Conservation (phyloP, 2,888 invertebrate species). For the Girardia tigrina region DNA sequence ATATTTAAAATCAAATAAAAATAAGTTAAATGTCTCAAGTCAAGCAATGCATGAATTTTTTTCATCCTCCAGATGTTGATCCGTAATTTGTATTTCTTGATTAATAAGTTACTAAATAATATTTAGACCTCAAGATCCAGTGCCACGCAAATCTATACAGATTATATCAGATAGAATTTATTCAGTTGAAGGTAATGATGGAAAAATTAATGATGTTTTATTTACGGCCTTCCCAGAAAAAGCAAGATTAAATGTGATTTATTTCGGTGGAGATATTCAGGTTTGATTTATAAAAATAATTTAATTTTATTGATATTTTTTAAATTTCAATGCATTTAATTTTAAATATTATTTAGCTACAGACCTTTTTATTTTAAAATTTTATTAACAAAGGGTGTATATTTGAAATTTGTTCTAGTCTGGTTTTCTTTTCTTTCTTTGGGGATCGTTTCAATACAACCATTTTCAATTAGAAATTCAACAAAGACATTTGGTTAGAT, state of each 20-base stretch:
- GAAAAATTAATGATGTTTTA: neutral
- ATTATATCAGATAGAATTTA: conserved; percentile 5
- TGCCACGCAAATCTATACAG: conserved; percentile 7
- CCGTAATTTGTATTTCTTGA: neutral
- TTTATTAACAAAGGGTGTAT: too few species aligned
- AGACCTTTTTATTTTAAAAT: too few species aligned
- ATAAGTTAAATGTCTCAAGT: neutral
- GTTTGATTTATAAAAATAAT: neutral
- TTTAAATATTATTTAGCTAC: too few species aligned
- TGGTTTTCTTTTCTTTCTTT: too few species aligned
- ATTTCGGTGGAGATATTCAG: conserved; percentile 14
- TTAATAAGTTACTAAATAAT: neutral
- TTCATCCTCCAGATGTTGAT: neutral
- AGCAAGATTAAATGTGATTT: neutral
- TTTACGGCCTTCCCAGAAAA: neutral
- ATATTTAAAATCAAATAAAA: neutral
- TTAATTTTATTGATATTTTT: neutral
- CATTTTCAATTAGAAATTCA: too few species aligned
- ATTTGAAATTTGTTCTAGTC: too few species aligned
- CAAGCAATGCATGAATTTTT: conserved; percentile 13
- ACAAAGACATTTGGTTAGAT: too few species aligned
- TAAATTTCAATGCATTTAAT: too few species aligned
- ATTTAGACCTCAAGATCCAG: neutral
- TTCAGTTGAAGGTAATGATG: conserved; percentile 14
- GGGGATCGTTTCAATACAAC: too few species aligned